Conservation (phyloP, 92 coral and sea anemone genomes). For the Paramuricea clavata region DNA sequence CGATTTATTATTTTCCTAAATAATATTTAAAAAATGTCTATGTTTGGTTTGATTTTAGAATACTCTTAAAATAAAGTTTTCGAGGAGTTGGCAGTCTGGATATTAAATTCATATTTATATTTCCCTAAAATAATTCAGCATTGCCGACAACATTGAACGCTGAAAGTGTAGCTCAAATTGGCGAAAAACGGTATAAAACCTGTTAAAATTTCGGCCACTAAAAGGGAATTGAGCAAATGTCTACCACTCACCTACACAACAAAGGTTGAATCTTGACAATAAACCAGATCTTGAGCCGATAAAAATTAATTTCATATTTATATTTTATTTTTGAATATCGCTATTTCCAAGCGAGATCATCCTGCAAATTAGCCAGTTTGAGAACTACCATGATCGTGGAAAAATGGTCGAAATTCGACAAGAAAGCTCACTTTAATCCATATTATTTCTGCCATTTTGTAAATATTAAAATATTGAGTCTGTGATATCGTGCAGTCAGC, state of each 20-base stretch:
- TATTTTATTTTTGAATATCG: not conserved
- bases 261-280: constrained; percentile 9
- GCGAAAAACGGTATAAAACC: not conserved
- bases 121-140: not conserved
- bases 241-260: constrained; percentile 15
- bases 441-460: not conserved
- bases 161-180: not conserved
- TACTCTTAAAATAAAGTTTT: not conserved
- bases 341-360: constrained; percentile 7
- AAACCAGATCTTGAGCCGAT: not conserved
- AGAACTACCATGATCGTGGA: not conserved
- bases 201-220: not conserved
- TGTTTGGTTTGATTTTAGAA: constrained; percentile 18
- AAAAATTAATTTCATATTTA: not conserved
- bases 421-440: not conserved
- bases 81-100: not conserved
- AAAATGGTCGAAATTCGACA: not conserved
- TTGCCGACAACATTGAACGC: not conserved
- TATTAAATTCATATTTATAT: constrained; percentile 4
- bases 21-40: constrained; percentile 10
- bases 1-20: not conserved
- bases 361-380: not conserved
- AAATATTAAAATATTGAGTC: not conserved
- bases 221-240: not conserved
- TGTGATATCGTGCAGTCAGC: not conserved